A percentile compares a stretch with the other conserved stretches of the same genome.
These are phyloP conservation scores for Lycodopsis pacificus DNA, from an alignment of 2,797 vertebrate genomes.

Conservation along the genomic window DNA sequence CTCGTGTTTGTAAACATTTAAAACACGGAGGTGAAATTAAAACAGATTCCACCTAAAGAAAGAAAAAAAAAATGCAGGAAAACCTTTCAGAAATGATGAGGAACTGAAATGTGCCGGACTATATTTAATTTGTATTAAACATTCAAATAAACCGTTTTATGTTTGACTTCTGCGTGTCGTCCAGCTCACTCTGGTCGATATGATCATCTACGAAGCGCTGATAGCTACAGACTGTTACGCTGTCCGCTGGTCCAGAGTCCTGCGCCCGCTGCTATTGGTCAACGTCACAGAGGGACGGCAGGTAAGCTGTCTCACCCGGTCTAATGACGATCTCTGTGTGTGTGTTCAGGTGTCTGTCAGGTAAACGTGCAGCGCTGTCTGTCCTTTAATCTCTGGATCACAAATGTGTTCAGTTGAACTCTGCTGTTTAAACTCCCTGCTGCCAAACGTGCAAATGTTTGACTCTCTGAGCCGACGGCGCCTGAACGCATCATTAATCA, in stretches of 20 bases:
- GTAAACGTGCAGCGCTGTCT: too few relatives aligned
- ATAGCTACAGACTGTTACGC: slow-evolving; percentile 71
- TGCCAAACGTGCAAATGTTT: slow-evolving; percentile 30
- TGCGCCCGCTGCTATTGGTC: slow-evolving; percentile 91
- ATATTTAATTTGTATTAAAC: neutral
- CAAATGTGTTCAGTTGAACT: neutral
- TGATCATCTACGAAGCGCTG: slow-evolving; percentile 87
- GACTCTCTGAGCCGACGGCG: slow-evolving; percentile 14
- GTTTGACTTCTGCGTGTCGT: slow-evolving; percentile 11
- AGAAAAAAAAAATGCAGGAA: neutral
- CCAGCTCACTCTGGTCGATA: slow-evolving; percentile 89
- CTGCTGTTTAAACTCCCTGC: slow-evolving; percentile 28
- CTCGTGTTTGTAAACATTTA: neutral
- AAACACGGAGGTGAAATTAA: neutral
- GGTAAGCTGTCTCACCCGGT: slow-evolving; percentile 74
- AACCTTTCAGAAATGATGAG: neutral
- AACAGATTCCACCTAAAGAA: neutral
- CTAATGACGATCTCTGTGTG: neutral
- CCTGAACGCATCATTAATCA: slow-evolving; percentile 43
- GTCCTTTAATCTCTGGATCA: neutral
- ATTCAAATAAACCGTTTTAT: neutral
- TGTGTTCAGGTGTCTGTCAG: neutral
- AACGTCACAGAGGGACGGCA: slow-evolving; percentile 94
- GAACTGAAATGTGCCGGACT: neutral
- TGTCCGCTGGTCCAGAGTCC: slow-evolving; percentile 90